Percentiles rank a stretch among this genome's conserved stretches.
Conservation (phyloP, 1,140 invertebrate genomes). For the Cyclina sinensis region DNA sequence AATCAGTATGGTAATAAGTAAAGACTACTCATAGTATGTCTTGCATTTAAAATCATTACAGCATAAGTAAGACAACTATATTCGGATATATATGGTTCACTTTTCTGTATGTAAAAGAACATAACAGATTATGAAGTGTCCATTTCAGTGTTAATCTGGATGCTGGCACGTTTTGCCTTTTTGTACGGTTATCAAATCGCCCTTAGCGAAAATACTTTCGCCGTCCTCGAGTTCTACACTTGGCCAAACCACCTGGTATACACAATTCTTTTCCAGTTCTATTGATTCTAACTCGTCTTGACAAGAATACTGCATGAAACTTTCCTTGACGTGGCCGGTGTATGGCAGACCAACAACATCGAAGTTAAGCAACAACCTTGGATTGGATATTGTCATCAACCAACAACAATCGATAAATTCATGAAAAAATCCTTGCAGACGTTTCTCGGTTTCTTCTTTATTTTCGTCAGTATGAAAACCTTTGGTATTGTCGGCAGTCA, state of each 20-base stretch:
- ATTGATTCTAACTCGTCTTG: not conserved
- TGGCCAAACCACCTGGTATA: slow-evolving; percentile 4
- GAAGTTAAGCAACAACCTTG: not conserved
- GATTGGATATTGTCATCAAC: slow-evolving; percentile 7
- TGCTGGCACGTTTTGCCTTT: too few relatives aligned
- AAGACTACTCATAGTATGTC: too few relatives aligned
- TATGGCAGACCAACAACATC: not conserved
- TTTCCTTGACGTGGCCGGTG: not conserved
- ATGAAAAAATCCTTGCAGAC: not conserved
- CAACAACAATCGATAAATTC: slow-evolving; percentile 8
- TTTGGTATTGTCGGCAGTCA: not conserved
- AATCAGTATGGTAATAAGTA: too few relatives aligned
- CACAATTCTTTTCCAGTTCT: not conserved
- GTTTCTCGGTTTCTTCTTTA: not conserved
- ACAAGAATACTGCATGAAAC: not conserved
- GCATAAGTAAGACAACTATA: too few relatives aligned
- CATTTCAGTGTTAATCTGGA: too few relatives aligned
- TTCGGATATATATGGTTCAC: too few relatives aligned
- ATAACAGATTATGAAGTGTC: too few relatives aligned
- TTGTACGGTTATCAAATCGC: not conserved
- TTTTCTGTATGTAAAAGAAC: too few relatives aligned
- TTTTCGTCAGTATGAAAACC: not conserved
- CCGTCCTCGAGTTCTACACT: not conserved
- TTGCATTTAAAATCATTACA: too few relatives aligned
- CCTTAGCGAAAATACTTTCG: not conserved